phyloP scores from a whole-genome alignment of 2,113 vertebrate genomes.

The Propithecus coquereli region DNA sequence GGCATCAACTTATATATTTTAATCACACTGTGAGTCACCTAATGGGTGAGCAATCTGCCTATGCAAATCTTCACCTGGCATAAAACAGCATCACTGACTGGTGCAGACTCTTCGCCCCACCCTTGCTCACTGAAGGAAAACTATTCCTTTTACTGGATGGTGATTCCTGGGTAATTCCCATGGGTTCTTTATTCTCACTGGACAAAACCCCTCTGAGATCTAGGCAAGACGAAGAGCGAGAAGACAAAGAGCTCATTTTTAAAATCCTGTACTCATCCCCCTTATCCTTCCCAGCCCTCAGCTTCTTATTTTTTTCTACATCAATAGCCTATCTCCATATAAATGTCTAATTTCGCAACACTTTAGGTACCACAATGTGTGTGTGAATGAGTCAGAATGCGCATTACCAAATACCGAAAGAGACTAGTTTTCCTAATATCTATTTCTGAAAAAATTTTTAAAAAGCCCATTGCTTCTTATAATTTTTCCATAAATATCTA shows the following conservation, averaged over 20 bases:
- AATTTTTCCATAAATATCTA: conserved; percentile 74
- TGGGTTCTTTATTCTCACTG: conserved; percentile 23
- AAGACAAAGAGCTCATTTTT: conserved; percentile 50
- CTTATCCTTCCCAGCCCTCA: background rate
- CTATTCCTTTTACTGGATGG: background rate
- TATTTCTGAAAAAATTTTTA: conserved; percentile 17
- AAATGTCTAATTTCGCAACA: conserved; percentile 43
- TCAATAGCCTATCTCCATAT: background rate
- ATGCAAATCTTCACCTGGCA: conserved; percentile 15
- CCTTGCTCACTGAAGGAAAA: conserved; percentile 1
- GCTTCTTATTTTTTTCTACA: background rate
- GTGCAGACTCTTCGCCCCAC: background rate
- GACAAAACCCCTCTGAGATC: conserved; percentile 39
- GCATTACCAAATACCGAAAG: background rate
- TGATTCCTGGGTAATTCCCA: conserved; percentile 32
- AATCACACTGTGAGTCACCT: background rate
- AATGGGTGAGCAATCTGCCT: background rate
- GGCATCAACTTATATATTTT: background rate
- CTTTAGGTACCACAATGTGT: background rate
- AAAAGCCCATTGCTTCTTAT: background rate
- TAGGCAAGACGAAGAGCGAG: background rate
- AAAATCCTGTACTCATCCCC: conserved; percentile 26
- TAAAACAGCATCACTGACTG: background rate
- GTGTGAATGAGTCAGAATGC: conserved; percentile 16
- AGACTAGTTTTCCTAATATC: conserved; percentile 34